Conservation (phyloP, 2,888 invertebrate species). For the Eupithecia dodoneata region DNA sequence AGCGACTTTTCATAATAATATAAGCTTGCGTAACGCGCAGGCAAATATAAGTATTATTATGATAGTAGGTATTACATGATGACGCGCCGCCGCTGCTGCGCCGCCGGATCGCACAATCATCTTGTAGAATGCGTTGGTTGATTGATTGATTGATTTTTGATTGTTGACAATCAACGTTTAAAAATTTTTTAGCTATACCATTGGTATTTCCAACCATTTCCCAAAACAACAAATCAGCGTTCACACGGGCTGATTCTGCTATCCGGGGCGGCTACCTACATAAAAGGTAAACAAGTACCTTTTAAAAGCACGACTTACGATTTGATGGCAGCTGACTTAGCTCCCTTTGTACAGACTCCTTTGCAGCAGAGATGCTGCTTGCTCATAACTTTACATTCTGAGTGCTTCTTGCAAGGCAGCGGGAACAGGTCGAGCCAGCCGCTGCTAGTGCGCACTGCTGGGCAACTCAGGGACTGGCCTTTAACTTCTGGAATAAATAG, state of each 20-base stretch:
- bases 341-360: slow-evolving; percentile 80
- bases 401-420: slow-evolving; percentile 81
- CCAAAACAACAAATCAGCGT: too few relatives aligned
- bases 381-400: slow-evolving; percentile 83
- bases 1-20: background rate
- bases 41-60: background rate
- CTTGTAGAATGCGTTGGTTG: too few relatives aligned
- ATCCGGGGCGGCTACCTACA: too few relatives aligned
- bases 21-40: background rate
- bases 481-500: slow-evolving; percentile 48
- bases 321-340: slow-evolving; percentile 58
- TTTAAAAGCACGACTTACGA: slow-evolving; percentile 56
- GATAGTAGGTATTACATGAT: too few relatives aligned
- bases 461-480: slow-evolving; percentile 70
- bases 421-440: slow-evolving; percentile 82
- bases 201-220: too few relatives aligned
- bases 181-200: background rate
- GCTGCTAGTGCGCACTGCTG: slow-evolving; percentile 76
- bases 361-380: slow-evolving; percentile 83
- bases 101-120: too few relatives aligned
- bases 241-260: too few relatives aligned
- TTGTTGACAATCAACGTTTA: too few relatives aligned
- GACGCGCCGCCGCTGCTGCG: too few relatives aligned
- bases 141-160: too few relatives aligned
- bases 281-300: too few relatives aligned